A percentile compares a stretch with the other conserved stretches of the same genome.
Conservation (phyloP, 2,797 vertebrate species). For the Ispidina lecontei region DNA sequence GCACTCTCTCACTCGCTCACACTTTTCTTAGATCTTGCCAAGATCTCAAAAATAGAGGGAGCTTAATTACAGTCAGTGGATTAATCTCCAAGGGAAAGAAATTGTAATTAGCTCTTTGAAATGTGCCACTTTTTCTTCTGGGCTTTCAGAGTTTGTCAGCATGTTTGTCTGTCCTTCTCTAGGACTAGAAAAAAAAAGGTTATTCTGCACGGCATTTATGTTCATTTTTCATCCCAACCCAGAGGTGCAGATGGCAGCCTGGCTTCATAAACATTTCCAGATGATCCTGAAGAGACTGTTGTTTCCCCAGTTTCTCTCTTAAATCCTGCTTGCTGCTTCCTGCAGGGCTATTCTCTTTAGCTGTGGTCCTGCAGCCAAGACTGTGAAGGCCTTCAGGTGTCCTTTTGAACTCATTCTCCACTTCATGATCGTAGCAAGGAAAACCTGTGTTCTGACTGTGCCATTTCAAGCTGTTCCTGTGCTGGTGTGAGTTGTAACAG, state of each 20-base stretch:
- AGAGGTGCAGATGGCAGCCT: slow-evolving; percentile 66
- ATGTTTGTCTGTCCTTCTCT: slow-evolving; percentile 77
- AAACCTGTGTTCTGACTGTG: neutral
- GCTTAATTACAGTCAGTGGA: slow-evolving; percentile 83
- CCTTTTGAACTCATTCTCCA: neutral
- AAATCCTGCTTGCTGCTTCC: neutral
- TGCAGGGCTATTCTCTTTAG: neutral
- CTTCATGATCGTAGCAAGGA: neutral
- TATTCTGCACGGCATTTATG: slow-evolving; percentile 69
- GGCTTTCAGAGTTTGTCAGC: slow-evolving; percentile 74
- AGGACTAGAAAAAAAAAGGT: slow-evolving; percentile 64
- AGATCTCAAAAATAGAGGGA: slow-evolving; percentile 80
- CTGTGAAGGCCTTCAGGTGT: neutral
- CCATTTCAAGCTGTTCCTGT: neutral
- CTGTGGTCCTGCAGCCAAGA: neutral
- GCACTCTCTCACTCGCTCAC: slow-evolving; percentile 51
- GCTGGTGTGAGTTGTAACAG: neutral
- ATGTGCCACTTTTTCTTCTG: slow-evolving; percentile 72
- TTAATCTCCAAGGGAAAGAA: slow-evolving; percentile 81
- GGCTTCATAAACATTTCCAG: slow-evolving; percentile 74
- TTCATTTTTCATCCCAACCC: slow-evolving; percentile 66
- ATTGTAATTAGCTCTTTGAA: slow-evolving; percentile 82
- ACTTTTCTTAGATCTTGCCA: slow-evolving; percentile 83
- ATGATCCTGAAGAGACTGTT: slow-evolving; percentile 54
- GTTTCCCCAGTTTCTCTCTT: slow-evolving; percentile 32